These are phyloP conservation scores for Cettia cetti DNA, from an alignment of 2,113 vertebrate genomes.

Conservation along the genomic window DNA sequence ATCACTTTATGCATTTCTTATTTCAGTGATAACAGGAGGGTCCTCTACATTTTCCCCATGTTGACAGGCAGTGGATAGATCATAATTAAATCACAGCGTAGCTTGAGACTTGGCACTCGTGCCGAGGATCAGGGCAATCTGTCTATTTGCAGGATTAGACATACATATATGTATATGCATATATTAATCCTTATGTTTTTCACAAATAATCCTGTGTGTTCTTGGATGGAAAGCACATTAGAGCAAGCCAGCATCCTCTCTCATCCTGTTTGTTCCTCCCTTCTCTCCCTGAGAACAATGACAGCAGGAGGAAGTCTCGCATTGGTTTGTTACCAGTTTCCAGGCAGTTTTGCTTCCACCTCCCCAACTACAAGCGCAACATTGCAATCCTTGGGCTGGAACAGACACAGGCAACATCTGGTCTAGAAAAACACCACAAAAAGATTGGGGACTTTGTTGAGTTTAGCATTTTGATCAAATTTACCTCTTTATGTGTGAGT, in stretches of 20 bases:
- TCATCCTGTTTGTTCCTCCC: not conserved
- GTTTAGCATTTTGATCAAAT: not conserved
- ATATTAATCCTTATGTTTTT: not conserved
- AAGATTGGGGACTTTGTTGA: not conserved
- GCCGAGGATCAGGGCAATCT: not conserved
- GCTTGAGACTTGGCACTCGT: not conserved
- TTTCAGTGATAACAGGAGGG: not conserved
- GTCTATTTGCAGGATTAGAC: not conserved
- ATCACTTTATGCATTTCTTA: not conserved
- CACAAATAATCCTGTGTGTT: not conserved
- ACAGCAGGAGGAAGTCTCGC: constrained; percentile 31
- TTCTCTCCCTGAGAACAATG: constrained; percentile 15
- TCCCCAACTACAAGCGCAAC: not conserved
- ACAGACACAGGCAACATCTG: not conserved
- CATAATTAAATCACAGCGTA: not conserved
- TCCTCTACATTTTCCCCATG: not conserved
- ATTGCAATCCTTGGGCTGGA: not conserved
- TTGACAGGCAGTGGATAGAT: not conserved
- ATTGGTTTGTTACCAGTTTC: constrained; percentile 54
- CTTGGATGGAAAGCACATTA: not conserved
- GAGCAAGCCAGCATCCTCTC: not conserved
- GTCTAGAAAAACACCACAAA: not conserved
- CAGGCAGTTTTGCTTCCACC: constrained; percentile 52
- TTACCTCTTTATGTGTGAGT: not conserved
- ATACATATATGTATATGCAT: not conserved